These are phyloP conservation scores for Coracopsis vasa DNA, from an alignment of 2,113 vertebrate species.

Conservation along the genomic window DNA sequence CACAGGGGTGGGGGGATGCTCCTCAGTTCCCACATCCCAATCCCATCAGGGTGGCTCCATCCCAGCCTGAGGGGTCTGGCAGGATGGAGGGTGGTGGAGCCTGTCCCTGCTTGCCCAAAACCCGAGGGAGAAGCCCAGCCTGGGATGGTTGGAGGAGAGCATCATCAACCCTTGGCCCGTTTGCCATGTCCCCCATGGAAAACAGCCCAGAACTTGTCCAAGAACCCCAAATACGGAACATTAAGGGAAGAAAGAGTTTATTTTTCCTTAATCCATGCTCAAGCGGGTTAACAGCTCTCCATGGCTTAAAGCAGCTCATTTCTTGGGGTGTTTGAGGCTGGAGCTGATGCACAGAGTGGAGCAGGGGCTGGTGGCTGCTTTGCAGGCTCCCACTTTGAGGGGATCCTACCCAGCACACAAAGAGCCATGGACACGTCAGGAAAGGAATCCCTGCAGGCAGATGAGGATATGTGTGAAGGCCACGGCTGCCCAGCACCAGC, in stretches of 20 bases:
- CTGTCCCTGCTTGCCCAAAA: not conserved
- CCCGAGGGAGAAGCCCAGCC: fast-evolving
- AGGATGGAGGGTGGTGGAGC: fast-evolving
- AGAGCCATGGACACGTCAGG: fast-evolving
- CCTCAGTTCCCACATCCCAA: fast-evolving
- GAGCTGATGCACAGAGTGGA: fast-evolving
- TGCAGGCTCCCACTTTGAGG: not conserved
- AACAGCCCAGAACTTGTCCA: not conserved
- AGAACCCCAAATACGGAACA: not conserved
- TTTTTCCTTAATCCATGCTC: not conserved
- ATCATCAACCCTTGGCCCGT: not conserved
- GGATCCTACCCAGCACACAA: fast-evolving
- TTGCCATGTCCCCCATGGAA: not conserved
- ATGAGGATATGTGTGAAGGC: fast-evolving
- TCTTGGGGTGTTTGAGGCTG: not conserved
- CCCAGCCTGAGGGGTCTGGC: not conserved
- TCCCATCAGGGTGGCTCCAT: fast-evolving
- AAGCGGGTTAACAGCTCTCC: fast-evolving
- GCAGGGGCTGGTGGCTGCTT: fast-evolving
- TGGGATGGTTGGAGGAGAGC: not conserved
- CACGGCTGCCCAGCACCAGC: not conserved
- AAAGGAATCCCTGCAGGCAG: fast-evolving
- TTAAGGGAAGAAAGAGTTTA: fast-evolving
- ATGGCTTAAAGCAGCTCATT: fast-evolving
- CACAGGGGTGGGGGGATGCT: not conserved